Evolutionary conservation across 2,797 vertebrate genomes (phyloP).

Genomic region (Rhynchotus rufescens): DNA sequence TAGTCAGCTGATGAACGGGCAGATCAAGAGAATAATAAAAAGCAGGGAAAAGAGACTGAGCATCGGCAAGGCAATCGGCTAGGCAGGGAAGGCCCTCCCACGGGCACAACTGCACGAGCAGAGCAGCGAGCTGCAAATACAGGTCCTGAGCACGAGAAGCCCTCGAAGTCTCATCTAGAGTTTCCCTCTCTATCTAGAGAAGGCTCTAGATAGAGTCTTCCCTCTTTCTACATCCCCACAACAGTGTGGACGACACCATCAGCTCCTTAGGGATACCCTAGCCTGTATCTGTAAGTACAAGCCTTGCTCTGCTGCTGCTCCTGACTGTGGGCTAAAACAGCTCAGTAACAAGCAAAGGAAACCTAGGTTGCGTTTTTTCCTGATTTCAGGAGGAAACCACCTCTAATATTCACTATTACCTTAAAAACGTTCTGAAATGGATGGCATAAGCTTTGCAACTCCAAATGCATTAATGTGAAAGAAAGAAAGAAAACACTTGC

Average conservation of each 20-base stretch:
- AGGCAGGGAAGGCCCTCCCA: not conserved
- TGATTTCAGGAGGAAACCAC: not conserved
- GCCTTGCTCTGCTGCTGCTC: not conserved
- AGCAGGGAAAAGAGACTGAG: not conserved
- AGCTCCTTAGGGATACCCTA: not conserved
- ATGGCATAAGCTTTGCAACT: not conserved
- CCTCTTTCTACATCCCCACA: accelerated
- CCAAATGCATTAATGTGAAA: not conserved
- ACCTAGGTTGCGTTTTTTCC: not conserved
- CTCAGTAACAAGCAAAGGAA: not conserved
- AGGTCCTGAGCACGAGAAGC: not conserved
- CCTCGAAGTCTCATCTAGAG: not conserved
- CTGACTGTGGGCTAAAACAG: not conserved
- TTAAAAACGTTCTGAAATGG: not conserved
- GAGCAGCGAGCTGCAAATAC: not conserved
- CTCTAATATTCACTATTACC: not conserved
- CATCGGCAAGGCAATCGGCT: not conserved
- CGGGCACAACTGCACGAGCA: not conserved
- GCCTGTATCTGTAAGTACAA: not conserved
- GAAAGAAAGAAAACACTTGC: not conserved
- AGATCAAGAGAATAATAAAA: not conserved
- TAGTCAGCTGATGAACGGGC: not conserved
- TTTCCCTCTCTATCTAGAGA: too few species aligned
- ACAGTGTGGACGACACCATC: not conserved
- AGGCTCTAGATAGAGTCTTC: too few species aligned